Percentiles rank a stretch among this genome's conserved stretches.
phyloP scores from a whole-genome alignment of 2,797 vertebrate genomes.

The Fistularia tabacaria region DNA sequence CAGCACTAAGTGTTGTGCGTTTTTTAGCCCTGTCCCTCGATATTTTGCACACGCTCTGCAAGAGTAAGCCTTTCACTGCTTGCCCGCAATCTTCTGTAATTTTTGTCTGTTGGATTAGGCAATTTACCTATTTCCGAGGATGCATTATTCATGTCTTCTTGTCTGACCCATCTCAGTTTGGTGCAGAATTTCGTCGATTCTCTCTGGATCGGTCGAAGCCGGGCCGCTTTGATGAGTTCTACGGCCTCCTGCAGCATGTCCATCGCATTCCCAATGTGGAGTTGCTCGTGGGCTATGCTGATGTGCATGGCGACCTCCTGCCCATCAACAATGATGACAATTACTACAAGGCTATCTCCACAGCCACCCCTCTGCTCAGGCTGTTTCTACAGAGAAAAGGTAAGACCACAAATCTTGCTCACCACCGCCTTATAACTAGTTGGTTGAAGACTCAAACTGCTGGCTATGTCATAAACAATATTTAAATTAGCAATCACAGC shows the following conservation, averaged over 20 bases:
- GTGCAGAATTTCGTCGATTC: constrained; percentile 96
- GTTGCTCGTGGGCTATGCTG: constrained; percentile 90
- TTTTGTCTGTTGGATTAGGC: neutral
- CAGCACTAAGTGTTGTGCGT: neutral
- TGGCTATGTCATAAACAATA: too few relatives aligned
- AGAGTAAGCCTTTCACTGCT: neutral
- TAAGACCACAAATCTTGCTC: constrained; percentile 57
- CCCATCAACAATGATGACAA: constrained; percentile 99
- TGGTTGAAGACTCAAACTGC: too few relatives aligned
- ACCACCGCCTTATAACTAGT: too few relatives aligned
- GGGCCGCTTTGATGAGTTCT: constrained; percentile 95
- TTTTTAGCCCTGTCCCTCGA: neutral
- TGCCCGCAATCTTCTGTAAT: neutral
- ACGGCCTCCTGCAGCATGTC: constrained; percentile 92
- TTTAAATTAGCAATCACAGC: too few relatives aligned
- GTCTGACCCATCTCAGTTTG: constrained; percentile 78
- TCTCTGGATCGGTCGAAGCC: constrained; percentile 94
- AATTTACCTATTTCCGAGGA: neutral
- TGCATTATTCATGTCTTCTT: neutral
- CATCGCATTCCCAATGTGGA: constrained; percentile 97
- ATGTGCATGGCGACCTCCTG: constrained; percentile 92
- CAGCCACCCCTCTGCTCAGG: constrained; percentile 88
- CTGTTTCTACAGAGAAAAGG: constrained; percentile 97
- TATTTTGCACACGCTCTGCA: neutral
- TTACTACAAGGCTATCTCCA: constrained; percentile 95